Base-by-base conservation (phyloP, 1,140 invertebrate species). In the Elymnias hypermnestra region DNA sequence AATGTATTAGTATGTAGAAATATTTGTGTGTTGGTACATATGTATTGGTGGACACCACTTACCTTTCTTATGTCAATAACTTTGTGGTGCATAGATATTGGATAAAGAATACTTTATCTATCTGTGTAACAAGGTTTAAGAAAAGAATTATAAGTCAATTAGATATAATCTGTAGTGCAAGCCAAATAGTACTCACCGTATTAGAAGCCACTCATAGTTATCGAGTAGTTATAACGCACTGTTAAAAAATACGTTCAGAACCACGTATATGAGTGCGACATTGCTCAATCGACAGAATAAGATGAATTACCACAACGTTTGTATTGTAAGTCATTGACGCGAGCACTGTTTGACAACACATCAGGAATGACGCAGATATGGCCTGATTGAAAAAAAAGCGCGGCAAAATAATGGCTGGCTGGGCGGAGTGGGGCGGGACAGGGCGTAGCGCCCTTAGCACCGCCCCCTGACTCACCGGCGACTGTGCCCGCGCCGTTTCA, bases 371-470 rank as follows among this genome's bases (percentile, higher is more conserved):
- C 67, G 70, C 73, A 57, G 50, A 50, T 53, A 58, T 68, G 44
- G 53, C 46, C 53, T 70, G 69, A 65, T 81, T 63, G 65, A 72
- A 79, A 83, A 75, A 83, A 83, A 78, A 78, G 71, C 74, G 69
- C 71, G 67, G 72, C 71, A 72, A 78, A 78, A 77, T 75, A 50
- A 77, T 72, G 72, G 69, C 62, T 71, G 72, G 61, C 52, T 74
- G 76, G 79, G 75, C 76, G 76, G 71, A 50, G 66, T 54, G 72
- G 71, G 74, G 76, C 71, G 71, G 70, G 47, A 68, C 58, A 73
- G 74, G 79, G 76, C 77, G 77, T 79, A 73, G 74, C 77, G 77
- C 77, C 77, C 73, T 77, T 71, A 72, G 75, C 65, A 53, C 71
- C 79, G 79, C 79, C 79, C 73, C 57, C 74, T 81, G 68, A 78